Conservation (phyloP, 2,797 vertebrate species). For the Xenopus petersii region DNA sequence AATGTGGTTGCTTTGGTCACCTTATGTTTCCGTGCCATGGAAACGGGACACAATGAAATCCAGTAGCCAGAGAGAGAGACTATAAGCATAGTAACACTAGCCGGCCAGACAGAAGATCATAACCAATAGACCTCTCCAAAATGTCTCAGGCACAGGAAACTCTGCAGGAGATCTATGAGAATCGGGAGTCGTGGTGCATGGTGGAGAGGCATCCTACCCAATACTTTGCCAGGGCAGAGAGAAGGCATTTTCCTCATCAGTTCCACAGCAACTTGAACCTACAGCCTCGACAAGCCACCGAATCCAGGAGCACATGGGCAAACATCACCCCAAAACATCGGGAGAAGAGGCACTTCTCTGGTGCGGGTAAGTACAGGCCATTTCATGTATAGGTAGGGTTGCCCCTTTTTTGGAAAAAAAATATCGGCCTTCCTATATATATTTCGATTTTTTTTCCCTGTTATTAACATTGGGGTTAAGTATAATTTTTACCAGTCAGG, state of each 20-base stretch:
- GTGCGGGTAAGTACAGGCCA: background rate
- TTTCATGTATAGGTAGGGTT: too few relatives aligned
- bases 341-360: slow-evolving; percentile 65
- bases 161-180: slow-evolving; percentile 63
- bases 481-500: too few relatives aligned
- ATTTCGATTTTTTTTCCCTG: too few relatives aligned
- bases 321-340: slow-evolving; percentile 21
- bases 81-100: slow-evolving; percentile 11
- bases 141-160: slow-evolving; percentile 18
- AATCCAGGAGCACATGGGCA: slow-evolving; percentile 51
- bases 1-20: slow-evolving; percentile 44
- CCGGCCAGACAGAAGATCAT: slow-evolving; percentile 14
- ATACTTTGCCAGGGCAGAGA: slow-evolving; percentile 22
- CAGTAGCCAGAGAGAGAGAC: background rate
- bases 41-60: slow-evolving; percentile 24
- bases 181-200: slow-evolving; percentile 71
- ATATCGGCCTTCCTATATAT: too few relatives aligned
- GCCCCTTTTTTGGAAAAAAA: too few relatives aligned
- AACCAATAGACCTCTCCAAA: background rate
- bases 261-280: background rate
- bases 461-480: too few relatives aligned
- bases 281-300: slow-evolving; percentile 14
- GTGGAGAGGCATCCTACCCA: slow-evolving; percentile 56
- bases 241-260: slow-evolving; percentile 25
- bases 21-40: slow-evolving; percentile 49